A percentile compares a stretch with the other conserved stretches of the same genome.
These are phyloP conservation scores for Callionymus lyra DNA, from an alignment of 2,113 vertebrate genomes.

Conservation along the genomic window DNA sequence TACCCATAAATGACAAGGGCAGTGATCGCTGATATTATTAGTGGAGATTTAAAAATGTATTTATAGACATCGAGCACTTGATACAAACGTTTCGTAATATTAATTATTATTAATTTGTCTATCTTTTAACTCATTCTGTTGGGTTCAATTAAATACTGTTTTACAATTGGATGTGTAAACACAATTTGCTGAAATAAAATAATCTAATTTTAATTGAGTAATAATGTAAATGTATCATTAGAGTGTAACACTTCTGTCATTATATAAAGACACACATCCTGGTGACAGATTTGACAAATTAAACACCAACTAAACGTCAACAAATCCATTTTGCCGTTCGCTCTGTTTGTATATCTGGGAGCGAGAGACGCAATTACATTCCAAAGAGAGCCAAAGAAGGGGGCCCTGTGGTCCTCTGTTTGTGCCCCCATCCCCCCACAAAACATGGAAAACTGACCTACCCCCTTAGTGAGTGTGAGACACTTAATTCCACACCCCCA, in stretches of 20 bases:
- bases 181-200: too few relatives aligned
- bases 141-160: too few relatives aligned
- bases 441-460: conserved; percentile 54
- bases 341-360: conserved; percentile 13
- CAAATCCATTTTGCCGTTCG: conserved; percentile 17
- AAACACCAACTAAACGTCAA: too few relatives aligned
- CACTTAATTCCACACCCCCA: conserved; percentile 51
- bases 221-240: background rate
- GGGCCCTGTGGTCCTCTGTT: conserved; percentile 64
- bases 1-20: conserved; percentile 45
- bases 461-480: conserved; percentile 57
- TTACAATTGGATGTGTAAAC: too few relatives aligned
- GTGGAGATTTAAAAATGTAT: conserved; percentile 47
- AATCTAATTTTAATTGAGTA: too few relatives aligned
- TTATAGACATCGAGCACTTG: conserved; percentile 38
- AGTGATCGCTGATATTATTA: conserved; percentile 39
- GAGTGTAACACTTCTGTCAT: too few relatives aligned
- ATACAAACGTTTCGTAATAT: background rate
- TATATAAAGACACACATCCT: too few relatives aligned
- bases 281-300: too few relatives aligned
- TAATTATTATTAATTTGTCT: background rate
- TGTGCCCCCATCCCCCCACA: conserved; percentile 67
- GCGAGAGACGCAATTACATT: conserved; percentile 50
- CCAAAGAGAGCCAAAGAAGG: conserved; percentile 49
- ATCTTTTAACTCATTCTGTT: background rate